These are phyloP conservation scores for Leptopilina myrica DNA, from an alignment of 2,888 invertebrate genomes.

Conservation along the genomic window DNA sequence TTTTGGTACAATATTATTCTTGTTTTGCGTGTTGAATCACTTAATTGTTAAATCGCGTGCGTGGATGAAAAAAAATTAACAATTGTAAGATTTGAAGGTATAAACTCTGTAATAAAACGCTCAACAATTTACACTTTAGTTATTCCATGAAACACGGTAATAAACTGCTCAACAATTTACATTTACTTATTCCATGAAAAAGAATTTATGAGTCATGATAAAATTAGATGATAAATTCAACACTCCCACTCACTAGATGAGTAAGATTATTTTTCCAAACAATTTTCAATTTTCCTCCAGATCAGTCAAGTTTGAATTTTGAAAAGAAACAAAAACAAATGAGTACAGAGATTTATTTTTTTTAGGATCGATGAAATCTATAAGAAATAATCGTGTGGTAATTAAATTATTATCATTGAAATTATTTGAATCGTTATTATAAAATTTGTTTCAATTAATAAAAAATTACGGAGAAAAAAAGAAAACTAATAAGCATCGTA, in stretches of 20 bases:
- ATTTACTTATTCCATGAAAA: background rate
- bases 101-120: background rate
- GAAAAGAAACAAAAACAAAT: no score
- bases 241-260: background rate
- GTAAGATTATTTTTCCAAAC: slow-evolving; percentile 13
- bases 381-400: no score
- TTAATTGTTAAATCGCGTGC: slow-evolving; percentile 5
- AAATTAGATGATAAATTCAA: slow-evolving; percentile 17
- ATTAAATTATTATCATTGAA: no score
- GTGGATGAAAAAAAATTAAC: background rate
- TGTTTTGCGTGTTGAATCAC: slow-evolving; percentile 15
- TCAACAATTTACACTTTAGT: slow-evolving; percentile 13
- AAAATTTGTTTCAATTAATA: no score
- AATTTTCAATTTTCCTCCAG: background rate
- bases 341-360: no score
- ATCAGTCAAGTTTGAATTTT: background rate
- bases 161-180: slow-evolving; percentile 10
- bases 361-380: no score
- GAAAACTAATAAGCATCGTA: no score
- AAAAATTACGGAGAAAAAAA: no score
- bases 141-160: background rate
- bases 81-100: background rate
- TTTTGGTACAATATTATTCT: background rate
- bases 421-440: no score
- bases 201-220: slow-evolving; percentile 18